Conservation (phyloP, 1,140 invertebrate genomes). For the Tribolium castaneum region DNA sequence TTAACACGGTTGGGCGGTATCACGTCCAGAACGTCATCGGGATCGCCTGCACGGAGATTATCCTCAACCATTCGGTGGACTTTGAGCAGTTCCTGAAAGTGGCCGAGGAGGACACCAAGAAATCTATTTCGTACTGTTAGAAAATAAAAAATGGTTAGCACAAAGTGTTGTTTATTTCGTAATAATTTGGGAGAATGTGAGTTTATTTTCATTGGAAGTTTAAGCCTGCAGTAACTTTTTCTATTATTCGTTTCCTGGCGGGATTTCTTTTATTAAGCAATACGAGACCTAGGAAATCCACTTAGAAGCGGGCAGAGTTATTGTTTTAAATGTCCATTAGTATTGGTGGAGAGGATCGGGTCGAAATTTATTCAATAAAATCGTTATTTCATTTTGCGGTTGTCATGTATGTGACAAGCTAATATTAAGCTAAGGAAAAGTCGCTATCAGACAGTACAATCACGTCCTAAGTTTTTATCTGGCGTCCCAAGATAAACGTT, state of each 20-base stretch:
- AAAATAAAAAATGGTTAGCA: not conserved
- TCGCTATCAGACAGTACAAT: slow-evolving; percentile 32
- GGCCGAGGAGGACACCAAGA: slow-evolving; percentile 26
- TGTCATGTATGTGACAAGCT: slow-evolving; percentile 40
- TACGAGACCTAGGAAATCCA: slow-evolving; percentile 14
- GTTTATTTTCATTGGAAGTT: slow-evolving; percentile 34
- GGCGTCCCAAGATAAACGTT: slow-evolving; percentile 32
- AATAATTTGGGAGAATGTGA: slow-evolving; percentile 21
- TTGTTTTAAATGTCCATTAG: slow-evolving; percentile 2
- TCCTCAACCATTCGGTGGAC: not conserved
- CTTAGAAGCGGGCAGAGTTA: not conserved
- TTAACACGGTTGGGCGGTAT: slow-evolving; percentile 47
- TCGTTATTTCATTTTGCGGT: slow-evolving; percentile 37
- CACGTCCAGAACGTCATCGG: slow-evolving; percentile 59
- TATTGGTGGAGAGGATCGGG: not conserved
- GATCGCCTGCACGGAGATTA: slow-evolving; percentile 56
- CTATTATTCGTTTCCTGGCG: slow-evolving; percentile 11
- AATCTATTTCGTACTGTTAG: slow-evolving; percentile 11
- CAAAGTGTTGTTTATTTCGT: slow-evolving; percentile 4
- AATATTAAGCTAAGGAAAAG: slow-evolving; percentile 41
- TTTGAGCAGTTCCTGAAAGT: slow-evolving; percentile 31
- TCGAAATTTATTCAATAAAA: slow-evolving; percentile 31
- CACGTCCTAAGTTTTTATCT: slow-evolving; percentile 41
- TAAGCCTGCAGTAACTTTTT: slow-evolving; percentile 31
- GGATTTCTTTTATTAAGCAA: slow-evolving; percentile 38